Base-by-base conservation (phyloP, 2,797 vertebrate species). In the Leptodactylus fallax region DNA sequence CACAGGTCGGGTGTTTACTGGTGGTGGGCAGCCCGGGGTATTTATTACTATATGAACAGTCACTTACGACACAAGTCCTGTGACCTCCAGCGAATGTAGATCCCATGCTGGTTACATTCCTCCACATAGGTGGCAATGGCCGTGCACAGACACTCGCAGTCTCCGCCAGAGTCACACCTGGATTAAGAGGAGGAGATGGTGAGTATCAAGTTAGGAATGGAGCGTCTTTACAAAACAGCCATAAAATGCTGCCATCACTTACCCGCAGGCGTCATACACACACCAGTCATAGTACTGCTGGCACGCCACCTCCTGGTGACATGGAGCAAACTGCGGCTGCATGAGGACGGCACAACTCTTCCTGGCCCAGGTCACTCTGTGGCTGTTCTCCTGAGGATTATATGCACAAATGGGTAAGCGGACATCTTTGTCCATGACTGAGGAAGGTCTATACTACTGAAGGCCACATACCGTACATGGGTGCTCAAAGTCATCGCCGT, bases 121-220 rank as follows among this genome's bases (percentile, higher is more conserved):
- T 97, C 96, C 0, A 96, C 95, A 0, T 98, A 99, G 60, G 96
- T 90, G 53, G 98, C 96, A 0, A 98, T 93, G 87, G 97, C 97
- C 0, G 96, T 97, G 90, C 98, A 99, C 69, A 99, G 94, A 90
- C 97, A 98, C 92, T 98, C 97, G 55, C 97, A 98, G 94, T 99
- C 97, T 0, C 97, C 97, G 0, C 97, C 98, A 0, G 97, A 95
- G 91, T 99, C 97, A 63, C 98, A 97, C 47, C 98, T 99, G 89
- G 7, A 2, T 6, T 0, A 0, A 6, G 72, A 19, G 58, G 76
- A 3, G 12, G 9, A 10, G 0, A 0, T 0, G 0, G 1, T 49
- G 21, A 76, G 9, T 0, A 13, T 11, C 3, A 12, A 36, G 1
- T 10, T 23, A 11, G 19, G 71, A 6, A 19, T 14, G 8, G 12